Evolutionary conservation across 2,797 vertebrate species (phyloP).

Genomic region (Apogon hyalosoma): DNA sequence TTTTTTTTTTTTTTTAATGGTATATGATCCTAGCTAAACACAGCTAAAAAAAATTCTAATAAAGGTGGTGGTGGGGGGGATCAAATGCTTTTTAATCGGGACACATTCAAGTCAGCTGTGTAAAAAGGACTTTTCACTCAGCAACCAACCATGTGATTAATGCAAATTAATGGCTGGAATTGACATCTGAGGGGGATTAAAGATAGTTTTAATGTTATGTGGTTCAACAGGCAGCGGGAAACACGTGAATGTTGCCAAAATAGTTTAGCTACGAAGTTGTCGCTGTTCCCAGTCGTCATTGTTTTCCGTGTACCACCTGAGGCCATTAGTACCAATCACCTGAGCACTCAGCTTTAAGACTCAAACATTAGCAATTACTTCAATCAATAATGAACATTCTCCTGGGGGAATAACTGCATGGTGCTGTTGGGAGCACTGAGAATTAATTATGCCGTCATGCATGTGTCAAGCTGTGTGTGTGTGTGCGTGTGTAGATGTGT

Average conservation of each 20-base stretch:
- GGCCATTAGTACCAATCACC: constrained; percentile 14
- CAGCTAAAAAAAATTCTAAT: no score
- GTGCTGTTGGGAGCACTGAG: constrained; percentile 38
- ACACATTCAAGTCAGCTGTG: neutral
- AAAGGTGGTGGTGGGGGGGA: no score
- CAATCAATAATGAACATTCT: constrained; percentile 59
- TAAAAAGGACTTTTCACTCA: neutral
- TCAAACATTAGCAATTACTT: constrained; percentile 49
- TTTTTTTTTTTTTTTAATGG: no score
- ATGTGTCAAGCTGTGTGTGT: constrained; percentile 17
- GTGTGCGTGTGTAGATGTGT: neutral
- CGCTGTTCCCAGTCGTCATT: neutral
- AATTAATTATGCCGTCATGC: constrained; percentile 60
- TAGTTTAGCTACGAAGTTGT: neutral
- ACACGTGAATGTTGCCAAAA: neutral
- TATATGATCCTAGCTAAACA: no score
- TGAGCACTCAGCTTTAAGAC: constrained; percentile 13
- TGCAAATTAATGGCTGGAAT: neutral
- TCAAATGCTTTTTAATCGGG: neutral
- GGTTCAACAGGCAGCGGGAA: neutral
- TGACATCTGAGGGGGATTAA: neutral
- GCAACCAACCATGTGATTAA: neutral
- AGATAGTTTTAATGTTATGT: neutral
- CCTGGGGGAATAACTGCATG: constrained; percentile 27
- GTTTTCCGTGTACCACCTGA: constrained; percentile 11